phyloP scores from a whole-genome alignment of 2,888 invertebrate genomes.

The Ganaspis brasiliensis region DNA sequence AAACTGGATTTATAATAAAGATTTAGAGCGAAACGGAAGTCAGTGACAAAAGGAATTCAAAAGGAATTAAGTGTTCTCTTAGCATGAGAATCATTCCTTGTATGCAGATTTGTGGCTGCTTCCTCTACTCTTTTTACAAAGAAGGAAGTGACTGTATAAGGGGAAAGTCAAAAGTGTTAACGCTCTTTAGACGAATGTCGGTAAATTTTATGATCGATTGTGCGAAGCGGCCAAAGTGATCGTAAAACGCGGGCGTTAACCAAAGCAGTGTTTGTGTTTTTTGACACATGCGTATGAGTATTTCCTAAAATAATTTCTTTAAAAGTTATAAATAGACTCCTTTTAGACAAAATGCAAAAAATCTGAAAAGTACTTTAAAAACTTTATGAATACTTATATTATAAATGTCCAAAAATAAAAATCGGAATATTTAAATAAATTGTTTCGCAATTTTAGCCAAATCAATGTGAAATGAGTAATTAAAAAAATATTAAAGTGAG shows the following conservation, averaged over 20 bases:
- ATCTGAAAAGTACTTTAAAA: no score
- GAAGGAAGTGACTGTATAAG: constrained; percentile 55
- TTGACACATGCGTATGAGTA: neutral
- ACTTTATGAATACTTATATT: no score
- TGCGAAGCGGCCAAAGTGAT: constrained; percentile 18
- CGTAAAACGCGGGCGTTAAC: constrained; percentile 13
- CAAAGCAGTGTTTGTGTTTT: constrained; percentile 8
- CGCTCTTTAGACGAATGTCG: constrained; percentile 27
- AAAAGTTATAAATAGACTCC: no score
- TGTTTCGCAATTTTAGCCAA: no score
- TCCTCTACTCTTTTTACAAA: constrained; percentile 56
- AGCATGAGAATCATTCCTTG: constrained; percentile 58
- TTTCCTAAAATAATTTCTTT: neutral
- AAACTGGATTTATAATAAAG: neutral
- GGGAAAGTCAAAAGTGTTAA: constrained; percentile 38
- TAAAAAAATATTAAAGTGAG: no score
- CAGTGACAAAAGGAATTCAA: constrained; percentile 55
- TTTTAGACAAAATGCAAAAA: no score
- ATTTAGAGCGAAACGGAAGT: constrained; percentile 50
- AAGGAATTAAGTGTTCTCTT: constrained; percentile 36
- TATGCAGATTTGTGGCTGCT: constrained; percentile 58
- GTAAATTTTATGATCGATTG: constrained; percentile 41
- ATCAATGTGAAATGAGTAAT: no score
- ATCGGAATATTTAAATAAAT: no score
- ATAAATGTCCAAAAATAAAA: no score